These are phyloP conservation scores for Cochlearius cochlearius DNA, from an alignment of 2,113 vertebrate species.

Conservation along the genomic window DNA sequence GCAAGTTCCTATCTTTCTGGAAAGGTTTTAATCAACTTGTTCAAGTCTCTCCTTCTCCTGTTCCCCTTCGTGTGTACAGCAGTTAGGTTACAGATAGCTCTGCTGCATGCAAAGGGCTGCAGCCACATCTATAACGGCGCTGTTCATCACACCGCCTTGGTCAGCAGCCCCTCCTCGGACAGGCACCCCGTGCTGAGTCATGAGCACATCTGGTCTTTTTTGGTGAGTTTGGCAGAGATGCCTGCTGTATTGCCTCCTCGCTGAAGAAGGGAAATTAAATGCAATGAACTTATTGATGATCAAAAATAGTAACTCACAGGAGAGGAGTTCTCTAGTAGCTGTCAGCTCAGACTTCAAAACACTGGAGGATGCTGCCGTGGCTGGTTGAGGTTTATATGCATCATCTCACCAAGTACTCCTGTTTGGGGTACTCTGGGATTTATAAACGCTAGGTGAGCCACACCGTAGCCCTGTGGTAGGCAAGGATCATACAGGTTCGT, in stretches of 20 bases:
- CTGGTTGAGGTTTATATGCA: background rate
- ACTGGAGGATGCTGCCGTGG: background rate
- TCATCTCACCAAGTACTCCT: background rate
- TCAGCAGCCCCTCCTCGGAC: background rate
- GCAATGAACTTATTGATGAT: background rate
- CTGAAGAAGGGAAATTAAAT: slow-evolving; percentile 9
- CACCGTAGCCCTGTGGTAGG: background rate
- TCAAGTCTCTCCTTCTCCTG: background rate
- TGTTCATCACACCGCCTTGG: background rate
- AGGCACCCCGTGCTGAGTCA: background rate
- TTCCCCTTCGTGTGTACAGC: background rate
- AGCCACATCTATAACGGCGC: background rate
- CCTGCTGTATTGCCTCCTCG: background rate
- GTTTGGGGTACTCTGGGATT: background rate
- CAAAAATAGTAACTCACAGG: background rate
- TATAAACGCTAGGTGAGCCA: background rate
- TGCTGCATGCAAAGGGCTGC: background rate
- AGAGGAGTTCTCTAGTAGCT: background rate
- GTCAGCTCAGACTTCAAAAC: background rate
- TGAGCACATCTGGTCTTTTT: background rate
- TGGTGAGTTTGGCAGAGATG: background rate
- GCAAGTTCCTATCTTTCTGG: background rate
- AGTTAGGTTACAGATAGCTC: background rate
- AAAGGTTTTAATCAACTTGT: background rate
- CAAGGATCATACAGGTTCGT: background rate